Evolutionary conservation across 2,113 vertebrate species (phyloP).

Genomic region (Syrrhaptes paradoxus): DNA sequence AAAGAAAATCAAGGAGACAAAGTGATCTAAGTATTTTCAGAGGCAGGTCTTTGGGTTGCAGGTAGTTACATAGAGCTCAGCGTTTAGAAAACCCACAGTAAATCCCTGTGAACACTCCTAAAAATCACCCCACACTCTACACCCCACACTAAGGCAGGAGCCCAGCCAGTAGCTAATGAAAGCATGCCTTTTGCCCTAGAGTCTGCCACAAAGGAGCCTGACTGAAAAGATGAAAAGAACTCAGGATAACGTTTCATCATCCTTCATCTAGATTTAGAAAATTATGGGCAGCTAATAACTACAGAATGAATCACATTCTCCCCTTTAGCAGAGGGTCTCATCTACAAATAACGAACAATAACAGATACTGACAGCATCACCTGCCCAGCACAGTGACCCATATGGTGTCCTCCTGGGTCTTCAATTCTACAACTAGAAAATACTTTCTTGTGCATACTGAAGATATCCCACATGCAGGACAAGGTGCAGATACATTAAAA

Average conservation of each 20-base stretch:
- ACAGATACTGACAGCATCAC: neutral
- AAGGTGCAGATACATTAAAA: neutral
- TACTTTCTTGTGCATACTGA: fast-evolving
- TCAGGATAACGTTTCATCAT: neutral
- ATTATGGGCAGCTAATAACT: neutral
- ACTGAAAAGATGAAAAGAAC: neutral
- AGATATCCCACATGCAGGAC: neutral
- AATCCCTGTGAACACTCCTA: neutral
- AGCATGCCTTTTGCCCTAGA: neutral
- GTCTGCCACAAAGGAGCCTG: neutral
- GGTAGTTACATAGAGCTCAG: neutral
- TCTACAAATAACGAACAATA: neutral
- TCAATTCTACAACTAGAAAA: neutral
- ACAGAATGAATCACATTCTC: neutral
- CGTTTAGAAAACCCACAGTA: neutral
- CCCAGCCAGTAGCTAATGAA: neutral
- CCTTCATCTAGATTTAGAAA: neutral
- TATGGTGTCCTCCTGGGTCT: fast-evolving
- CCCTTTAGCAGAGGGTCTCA: neutral
- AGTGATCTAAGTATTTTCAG: neutral
- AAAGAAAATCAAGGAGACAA: neutral
- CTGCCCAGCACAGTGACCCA: neutral
- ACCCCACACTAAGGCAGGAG: neutral
- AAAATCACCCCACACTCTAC: neutral
- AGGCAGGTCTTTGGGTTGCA: neutral